Evolutionary conservation across 2,113 vertebrate species (phyloP), one percentile per base, ranked within the genome.

Genomic region (Uropsilus gracilis): DNA sequence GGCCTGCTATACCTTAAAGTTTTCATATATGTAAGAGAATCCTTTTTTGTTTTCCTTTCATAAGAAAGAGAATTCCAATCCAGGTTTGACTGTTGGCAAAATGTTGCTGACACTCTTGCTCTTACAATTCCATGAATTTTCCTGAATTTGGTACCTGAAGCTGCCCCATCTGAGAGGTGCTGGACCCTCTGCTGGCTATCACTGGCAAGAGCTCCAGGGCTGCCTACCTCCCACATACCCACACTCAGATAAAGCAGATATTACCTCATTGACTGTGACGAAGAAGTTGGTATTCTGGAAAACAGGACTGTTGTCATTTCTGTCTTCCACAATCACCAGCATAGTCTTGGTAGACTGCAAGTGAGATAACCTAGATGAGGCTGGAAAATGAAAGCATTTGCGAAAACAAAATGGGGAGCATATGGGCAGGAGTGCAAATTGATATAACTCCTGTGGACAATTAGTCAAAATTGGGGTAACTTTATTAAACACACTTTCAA

Each of bases 231-330:
- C 5, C 12, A 20, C 63, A 64, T 55, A 81, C 28, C 39, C 28
- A 3, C 1, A 8, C 11, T 24, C 28, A 5, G 8, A 28, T 3
- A 75, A 61, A 53, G 1, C 37, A n/a, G 24, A 32, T 2, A 97
- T 97, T 97, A 99, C 99, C 98, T 99, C 99, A 16, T 0, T 0
- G 13, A 99, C 48, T 2, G 7, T 17, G 44, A 0, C 0, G 24
- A 98, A 97, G 92, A 98, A 99, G 8, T 78, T 91, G 4, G 94
- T 17, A 0, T 87, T 10, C 12, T 57, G 0, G 95, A 99, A 99
- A 68, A 95, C 26, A 1, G 99, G 99, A 0, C 0, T 3, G 0
- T 99, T 99, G 96, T 99, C 98, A 48, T 99, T 99, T 94, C 97
- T 97, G 46, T 99, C 98, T 0, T 0, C 0, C 81, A 99, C 26